Conservation (phyloP, 2,113 vertebrate genomes). For the Rafetus swinhoei region DNA sequence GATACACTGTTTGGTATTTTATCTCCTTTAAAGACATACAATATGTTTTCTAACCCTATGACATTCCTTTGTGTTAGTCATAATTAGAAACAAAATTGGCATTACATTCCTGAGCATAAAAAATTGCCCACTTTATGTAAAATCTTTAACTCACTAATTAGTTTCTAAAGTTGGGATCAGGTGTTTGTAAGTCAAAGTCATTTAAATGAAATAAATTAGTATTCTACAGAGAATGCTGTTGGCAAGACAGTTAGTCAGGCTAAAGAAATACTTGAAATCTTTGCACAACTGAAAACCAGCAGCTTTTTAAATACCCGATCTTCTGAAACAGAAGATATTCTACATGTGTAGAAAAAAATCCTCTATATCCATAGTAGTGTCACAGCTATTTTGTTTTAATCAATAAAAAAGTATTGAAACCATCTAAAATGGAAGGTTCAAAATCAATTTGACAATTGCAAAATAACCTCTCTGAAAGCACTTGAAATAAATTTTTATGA, state of each 20-base stretch:
- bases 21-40: slow-evolving; percentile 35
- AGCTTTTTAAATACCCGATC: background rate
- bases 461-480: background rate
- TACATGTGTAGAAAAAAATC: background rate
- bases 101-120: slow-evolving; percentile 43
- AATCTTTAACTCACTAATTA: slow-evolving; percentile 56
- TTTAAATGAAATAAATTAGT: slow-evolving; percentile 60
- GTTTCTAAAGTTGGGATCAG: slow-evolving; percentile 50
- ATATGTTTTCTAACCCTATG: slow-evolving; percentile 42
- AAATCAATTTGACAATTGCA: background rate
- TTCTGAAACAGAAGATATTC: background rate
- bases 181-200: slow-evolving; percentile 46
- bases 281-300: background rate
- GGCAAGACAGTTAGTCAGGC: background rate
- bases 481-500: background rate
- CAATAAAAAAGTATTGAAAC: background rate
- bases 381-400: background rate
- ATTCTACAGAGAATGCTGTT: slow-evolving; percentile 2
- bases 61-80: slow-evolving; percentile 48
- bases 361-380: background rate
- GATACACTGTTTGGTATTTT: slow-evolving; percentile 42
- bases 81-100: slow-evolving; percentile 61
- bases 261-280: background rate
- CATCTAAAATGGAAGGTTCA: background rate
- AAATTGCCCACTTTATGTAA: slow-evolving; percentile 7